Evolutionary conservation across 64 coral and sea anemone species (phyloP).

Genomic region (Exaiptasia diaphana): DNA sequence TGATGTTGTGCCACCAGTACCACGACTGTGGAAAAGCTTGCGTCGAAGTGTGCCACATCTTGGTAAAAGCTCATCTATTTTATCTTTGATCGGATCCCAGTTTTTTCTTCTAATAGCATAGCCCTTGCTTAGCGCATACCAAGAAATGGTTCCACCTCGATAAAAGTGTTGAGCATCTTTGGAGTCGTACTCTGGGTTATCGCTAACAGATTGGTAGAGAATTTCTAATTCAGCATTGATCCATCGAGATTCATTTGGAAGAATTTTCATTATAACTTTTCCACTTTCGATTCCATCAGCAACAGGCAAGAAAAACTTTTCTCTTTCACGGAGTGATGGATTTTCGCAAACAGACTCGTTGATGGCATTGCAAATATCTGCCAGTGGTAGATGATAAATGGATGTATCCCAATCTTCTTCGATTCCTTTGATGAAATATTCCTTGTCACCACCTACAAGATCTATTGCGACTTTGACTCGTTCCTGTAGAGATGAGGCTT

Average conservation of each 20-base stretch:
- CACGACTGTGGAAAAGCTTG: constrained; percentile 43
- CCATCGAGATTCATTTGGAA: constrained; percentile 49
- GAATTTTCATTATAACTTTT: neutral
- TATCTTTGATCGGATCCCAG: neutral
- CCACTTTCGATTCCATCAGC: neutral
- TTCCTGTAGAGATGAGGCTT: constrained; percentile 12
- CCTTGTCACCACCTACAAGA: neutral
- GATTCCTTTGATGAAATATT: neutral
- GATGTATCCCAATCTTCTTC: constrained; percentile 48
- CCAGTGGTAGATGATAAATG: neutral
- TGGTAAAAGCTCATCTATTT: constrained; percentile 23
- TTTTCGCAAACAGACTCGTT: neutral
- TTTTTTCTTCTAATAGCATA: constrained; percentile 57
- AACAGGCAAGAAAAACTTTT: constrained; percentile 57
- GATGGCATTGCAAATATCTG: constrained; percentile 51
- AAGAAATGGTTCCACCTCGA: constrained; percentile 68
- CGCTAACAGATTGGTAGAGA: constrained; percentile 47
- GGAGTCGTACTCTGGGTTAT: neutral
- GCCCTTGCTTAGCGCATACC: constrained; percentile 52
- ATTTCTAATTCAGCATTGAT: constrained; percentile 59
- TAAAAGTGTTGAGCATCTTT: constrained; percentile 64
- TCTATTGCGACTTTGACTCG: constrained; percentile 48
- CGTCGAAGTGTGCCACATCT: constrained; percentile 14
- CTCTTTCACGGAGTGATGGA: neutral
- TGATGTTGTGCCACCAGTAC: constrained; percentile 67